Base-by-base conservation (phyloP, 2,888 invertebrate species). In the Dichetophora obliterata region DNA sequence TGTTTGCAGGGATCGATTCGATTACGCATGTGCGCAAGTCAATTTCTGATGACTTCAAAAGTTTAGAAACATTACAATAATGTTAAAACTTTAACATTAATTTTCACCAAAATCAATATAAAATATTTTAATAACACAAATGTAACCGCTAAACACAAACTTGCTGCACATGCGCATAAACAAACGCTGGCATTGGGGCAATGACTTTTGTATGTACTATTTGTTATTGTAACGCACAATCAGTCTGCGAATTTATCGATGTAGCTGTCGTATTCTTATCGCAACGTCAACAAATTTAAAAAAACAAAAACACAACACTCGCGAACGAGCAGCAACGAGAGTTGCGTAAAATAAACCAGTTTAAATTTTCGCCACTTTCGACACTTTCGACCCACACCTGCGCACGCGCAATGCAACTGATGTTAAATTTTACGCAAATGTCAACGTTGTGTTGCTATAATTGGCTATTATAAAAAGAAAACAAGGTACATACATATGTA, bases 321-420 rank as follows among this genome's bases (percentile, higher is more conserved):
- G 59, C 59, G 14, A 2, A 6, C 27, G 31, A 31, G n/a, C n/a
- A n/a, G n/a, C n/a, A n/a, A n/a, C n/a, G n/a, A 8, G 43, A 11
- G 6, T 43, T 6, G 6, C 11, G 6, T 8, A 37, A 37, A 37
- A 37, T 37, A 0, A 27, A 59, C 59, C 59, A 2, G 59, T 59
- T 59, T 22, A 1, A 16, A 27, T 59, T 24, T 24, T 27, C 24
- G 59, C 59, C 27, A 27, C 27, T 59, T 27, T 24, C 59, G 59
- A 59, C 27, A 27, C 27, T 59, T 27, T 24, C 59, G 59, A 59
- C 59, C 59, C 59, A 59, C 59, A 59, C 27, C 19, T 59, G 59
- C 24, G 27, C 27, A 59, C 2, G 43, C 43, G 43, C 14, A 43
- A 43, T 11, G 11, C 43, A 11, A 11, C 43, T 43, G 43, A 43